Evolutionary conservation across 53 echinoderm and acorn worm species (phyloP), one percentile per base, ranked within the genome.

Genomic region (Glandiceps talaboti): DNA sequence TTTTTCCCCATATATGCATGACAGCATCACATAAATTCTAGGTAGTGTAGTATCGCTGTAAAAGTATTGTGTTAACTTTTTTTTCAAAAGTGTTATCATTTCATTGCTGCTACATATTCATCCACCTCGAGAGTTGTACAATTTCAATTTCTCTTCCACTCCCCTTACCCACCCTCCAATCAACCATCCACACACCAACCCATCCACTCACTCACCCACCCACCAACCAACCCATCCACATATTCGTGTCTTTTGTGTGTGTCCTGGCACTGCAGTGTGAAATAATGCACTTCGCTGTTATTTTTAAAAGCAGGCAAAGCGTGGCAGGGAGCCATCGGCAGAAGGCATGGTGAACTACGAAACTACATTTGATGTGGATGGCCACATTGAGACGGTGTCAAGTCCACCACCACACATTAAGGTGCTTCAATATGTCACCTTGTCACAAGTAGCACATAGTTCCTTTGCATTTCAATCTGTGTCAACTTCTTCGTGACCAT

Each of bases 311-410:
- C 64, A 45, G 64, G 64, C 64, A 12, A 45, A 20, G 64, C 64
- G 64, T 45, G 64, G 64, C 20, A 45, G 64, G 64, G 64, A 45
- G 20, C 6, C 20, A 26, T 14, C 79, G 74, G 30, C 75, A 6
- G 75, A 80, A 27, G 33, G 1, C 76, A 30, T 30, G 27, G 75
- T 74, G 74, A 85, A 33, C 75, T 80, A 30, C 33, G 95, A 95
- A 88, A 94, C 94, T 14, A 92, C 92, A 0, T 92, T 92, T 92
- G 95, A 91, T 77, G 91, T 87, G 1, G 88, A 90, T 27, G 97
- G 97, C 26, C 84, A 83, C 76, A 84, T 95, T 28, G 92, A 92
- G 73, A 89, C 97, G 30, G 33, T 30, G 75, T 32, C 80, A 14
- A 74, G 79, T 1, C 84, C 27, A 74, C 25, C n/a, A 6, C 74